Evolutionary conservation across 2,888 invertebrate species (phyloP), one percentile per base, ranked within the genome.

Genomic region (Drosophila mercatorum): DNA sequence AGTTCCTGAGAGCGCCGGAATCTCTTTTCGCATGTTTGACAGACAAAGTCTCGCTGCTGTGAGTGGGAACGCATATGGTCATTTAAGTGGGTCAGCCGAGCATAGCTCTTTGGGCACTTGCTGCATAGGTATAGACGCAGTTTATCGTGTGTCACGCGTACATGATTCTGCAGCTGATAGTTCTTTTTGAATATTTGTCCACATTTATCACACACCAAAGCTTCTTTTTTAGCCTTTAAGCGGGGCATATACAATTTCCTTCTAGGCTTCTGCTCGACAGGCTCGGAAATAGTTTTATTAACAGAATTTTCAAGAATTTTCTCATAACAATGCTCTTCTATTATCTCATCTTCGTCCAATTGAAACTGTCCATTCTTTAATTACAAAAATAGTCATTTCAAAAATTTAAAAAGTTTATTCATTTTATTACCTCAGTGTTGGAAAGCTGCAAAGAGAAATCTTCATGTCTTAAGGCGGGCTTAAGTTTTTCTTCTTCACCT

Each of bases 1-100:
- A 87, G 71, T 73, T 82, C 73, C 38, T 80, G 76, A 7, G 73
- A 74, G 43, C 76, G 72, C 1, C 79, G 78, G 17, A 85, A 82
- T 7, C 72, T 78, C 58, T 81, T 86, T 5, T 75, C 66, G 31
- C 85, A 85, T 3, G 77, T 65, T 10, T 49, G 56, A 44, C 81
- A 88, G 26, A 80, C 69, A 41, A 74, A 70, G 47, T 75, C 78
- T 41, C 77, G 79, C 4, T 73, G 75, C 69, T 75, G 76, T 2
- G 69, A 72, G 57, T 81, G 72, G 7, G 68, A 66, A 12, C 64
- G 65, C 56, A 79, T 66, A 57, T 77, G 72, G 3, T 55, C 49
- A 17, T 43, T 60, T 11, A 69, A 44, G 2, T 60, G 59, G 36
- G 41, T 41, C 38, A 41, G 36, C 14, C 47, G 34, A 3, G 58